Evolutionary conservation across 2,797 vertebrate species (phyloP), one percentile per base, ranked within the genome.

Genomic region (Holocentrus rufus): DNA sequence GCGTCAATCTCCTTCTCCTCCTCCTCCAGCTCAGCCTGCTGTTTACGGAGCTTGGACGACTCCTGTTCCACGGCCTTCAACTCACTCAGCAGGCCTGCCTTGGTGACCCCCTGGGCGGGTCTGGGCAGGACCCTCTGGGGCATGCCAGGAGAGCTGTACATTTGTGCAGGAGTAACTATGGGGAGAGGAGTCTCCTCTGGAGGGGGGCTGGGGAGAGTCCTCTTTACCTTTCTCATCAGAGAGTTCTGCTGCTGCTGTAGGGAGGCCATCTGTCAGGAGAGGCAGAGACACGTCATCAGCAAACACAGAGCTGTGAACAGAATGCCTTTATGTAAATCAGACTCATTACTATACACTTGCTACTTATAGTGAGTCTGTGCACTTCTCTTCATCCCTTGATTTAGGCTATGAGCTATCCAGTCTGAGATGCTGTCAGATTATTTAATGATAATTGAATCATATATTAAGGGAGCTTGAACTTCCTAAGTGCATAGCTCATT

Each of bases 1-100:
- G 98, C 98, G 2, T 99, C 98, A 1, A 99, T 99, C 92, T 99
- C 98, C 88, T 99, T 99, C 89, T 99, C 98, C 82, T 99, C 98
- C 81, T 99, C 98, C 0, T 99, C 98, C 76, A 99, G 91, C 88
- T 99, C 98, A 0, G 96, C 97, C 88, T 99, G 98, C 88, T 99
- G 98, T 91, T 99, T 99, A 64, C 98, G 95, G 65, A 99, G 94
- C 89, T 99, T 99, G 18, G 97, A 96, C 27, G 98, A 98, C 85
- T 99, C 97, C 4, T 98, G 97, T 78, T 99, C 98, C 81, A 99
- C 98, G 63, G 96, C 95, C 92, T 97, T 96, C 74, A 99, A 92
- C 90, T 99, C 98, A 0, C 94, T 97, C 73, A 99, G 93, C 66
- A 99, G 93, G 67, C 96, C 96, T 55, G 96, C 96, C 89, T 98